phyloP scores from a whole-genome alignment of 2,113 vertebrate genomes.

The Stegostoma tigrinum region DNA sequence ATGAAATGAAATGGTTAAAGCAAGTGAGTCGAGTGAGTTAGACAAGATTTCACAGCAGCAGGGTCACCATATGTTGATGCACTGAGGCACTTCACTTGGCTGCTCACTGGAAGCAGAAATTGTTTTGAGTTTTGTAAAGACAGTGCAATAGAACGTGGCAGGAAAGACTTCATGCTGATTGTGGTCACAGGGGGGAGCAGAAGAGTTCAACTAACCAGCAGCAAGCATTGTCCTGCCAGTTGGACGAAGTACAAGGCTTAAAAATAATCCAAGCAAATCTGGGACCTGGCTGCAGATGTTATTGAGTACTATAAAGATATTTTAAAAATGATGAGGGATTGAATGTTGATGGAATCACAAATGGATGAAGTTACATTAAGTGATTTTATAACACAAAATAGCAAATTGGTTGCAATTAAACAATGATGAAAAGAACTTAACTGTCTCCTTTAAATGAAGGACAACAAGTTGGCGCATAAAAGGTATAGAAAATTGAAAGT shows the following conservation, averaged over 20 bases:
- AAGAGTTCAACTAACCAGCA: constrained; percentile 30
- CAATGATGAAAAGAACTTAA: not conserved
- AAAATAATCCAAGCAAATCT: constrained; percentile 19
- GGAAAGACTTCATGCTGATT: constrained; percentile 30
- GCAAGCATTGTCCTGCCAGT: constrained; percentile 17
- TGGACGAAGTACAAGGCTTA: constrained; percentile 13
- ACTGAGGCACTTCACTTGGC: not conserved
- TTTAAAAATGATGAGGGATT: constrained; percentile 1
- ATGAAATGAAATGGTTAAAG: not conserved
- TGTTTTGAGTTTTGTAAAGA: constrained; percentile 13
- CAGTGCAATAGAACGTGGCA: constrained; percentile 24
- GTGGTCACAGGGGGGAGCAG: constrained; percentile 28
- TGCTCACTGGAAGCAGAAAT: not conserved
- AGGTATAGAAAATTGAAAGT: not conserved
- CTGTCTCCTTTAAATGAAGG: not conserved
- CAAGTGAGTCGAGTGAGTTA: not conserved
- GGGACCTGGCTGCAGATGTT: not conserved
- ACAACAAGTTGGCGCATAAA: not conserved
- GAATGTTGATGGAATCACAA: not conserved
- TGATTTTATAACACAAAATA: not conserved
- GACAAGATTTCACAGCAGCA: not conserved
- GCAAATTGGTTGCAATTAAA: not conserved
- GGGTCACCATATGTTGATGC: constrained; percentile 29
- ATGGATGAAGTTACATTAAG: not conserved
- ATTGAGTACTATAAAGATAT: not conserved